Evolutionary conservation across 2,888 invertebrate species (phyloP), one percentile per base, ranked within the genome.

Genomic region (Cryptophagus acutangulus): DNA sequence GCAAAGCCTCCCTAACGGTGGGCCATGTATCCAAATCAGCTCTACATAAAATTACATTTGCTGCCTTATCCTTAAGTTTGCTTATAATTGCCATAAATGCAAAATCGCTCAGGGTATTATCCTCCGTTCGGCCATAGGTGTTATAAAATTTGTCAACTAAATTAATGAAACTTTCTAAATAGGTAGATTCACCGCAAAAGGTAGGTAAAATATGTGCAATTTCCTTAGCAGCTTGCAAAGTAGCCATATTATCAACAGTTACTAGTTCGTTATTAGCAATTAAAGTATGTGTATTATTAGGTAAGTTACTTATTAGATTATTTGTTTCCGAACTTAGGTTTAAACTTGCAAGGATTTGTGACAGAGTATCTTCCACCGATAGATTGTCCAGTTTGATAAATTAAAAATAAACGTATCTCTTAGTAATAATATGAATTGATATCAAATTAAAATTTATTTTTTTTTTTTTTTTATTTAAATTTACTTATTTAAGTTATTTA

Each of bases 1-100:
- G 3, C 4, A 26, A 13, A 3, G 26, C 26, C 82, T 43, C 17
- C 2, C 31, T 46, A 14, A 40, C 38, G 14, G 36, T 24, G 10
- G 31, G 30, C 41, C 50, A 50, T 8, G 36, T 48, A 2, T 24
- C 25, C 2, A 48, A 10, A 4, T 48, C 40, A 9, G 40, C 25
- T 10, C 20, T 3, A 12, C 34, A 30, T 12, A 41, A 29, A 8
- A 42, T 34, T 26, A 18, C 31, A 13, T 26, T 42, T 17, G 17
- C 17, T 9, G 26, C 38, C 6, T 38, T 17, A 4, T 29, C 20
- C 5, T 29, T 14, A 14, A 40, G n/a, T 40, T 40, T 40, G 5
- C 29, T 33, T 2, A 31, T 25, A 13, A 39, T 39, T 1, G 25
- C 40, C 33, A 24, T 40, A 16, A 40, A 40, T 6, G 16, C 29